These are phyloP conservation scores for Lophochroa leadbeateri DNA, from an alignment of 2,113 vertebrate species.

Conservation along the genomic window DNA sequence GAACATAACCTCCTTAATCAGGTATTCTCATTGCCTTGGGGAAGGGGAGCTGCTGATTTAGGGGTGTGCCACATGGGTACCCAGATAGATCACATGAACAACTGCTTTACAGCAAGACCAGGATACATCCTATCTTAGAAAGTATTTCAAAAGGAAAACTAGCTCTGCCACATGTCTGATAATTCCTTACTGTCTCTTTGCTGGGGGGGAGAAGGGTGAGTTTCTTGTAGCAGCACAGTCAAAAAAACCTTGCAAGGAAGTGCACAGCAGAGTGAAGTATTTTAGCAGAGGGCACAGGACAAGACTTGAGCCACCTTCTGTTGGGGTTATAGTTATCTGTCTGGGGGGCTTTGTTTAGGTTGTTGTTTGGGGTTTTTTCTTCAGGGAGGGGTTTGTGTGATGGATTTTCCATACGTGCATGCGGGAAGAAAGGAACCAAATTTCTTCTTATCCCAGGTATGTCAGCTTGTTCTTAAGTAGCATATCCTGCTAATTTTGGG, in stretches of 20 bases:
- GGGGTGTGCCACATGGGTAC: background rate
- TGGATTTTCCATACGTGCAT: background rate
- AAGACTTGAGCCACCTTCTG: background rate
- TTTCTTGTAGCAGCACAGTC: background rate
- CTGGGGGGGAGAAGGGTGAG: too few species aligned
- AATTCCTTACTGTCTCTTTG: background rate
- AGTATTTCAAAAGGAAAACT: background rate
- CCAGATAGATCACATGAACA: background rate
- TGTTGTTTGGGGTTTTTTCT: background rate
- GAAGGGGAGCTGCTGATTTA: background rate
- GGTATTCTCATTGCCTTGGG: background rate
- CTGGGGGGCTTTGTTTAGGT: background rate
- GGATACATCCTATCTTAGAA: background rate
- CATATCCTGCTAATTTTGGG: background rate
- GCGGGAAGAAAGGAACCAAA: background rate
- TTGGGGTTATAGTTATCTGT: background rate
- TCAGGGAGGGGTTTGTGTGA: background rate
- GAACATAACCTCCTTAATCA: background rate
- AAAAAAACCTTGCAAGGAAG: background rate
- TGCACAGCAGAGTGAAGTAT: background rate
- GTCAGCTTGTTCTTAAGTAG: background rate
- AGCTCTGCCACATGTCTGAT: background rate
- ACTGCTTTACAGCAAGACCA: background rate
- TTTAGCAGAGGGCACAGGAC: background rate
- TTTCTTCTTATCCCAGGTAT: background rate